These are phyloP conservation scores for Pollenia labialis DNA, from an alignment of 2,888 invertebrate genomes.

Conservation along the genomic window DNA sequence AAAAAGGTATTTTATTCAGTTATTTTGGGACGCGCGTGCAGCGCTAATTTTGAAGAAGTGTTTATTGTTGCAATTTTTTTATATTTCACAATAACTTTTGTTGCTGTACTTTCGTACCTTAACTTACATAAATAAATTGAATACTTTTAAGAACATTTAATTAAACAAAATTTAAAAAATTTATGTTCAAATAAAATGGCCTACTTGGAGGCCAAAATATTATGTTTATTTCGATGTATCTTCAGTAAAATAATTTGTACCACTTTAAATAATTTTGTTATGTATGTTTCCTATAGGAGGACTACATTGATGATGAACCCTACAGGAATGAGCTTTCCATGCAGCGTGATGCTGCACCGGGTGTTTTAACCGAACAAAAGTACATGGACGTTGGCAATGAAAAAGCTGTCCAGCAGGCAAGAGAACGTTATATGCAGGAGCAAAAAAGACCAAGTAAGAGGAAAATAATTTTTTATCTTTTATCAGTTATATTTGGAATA, in stretches of 20 bases:
- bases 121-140: slow-evolving; percentile 27
- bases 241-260: slow-evolving; percentile 2
- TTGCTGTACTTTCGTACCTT: no score
- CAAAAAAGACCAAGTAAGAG: slow-evolving; percentile 73
- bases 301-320: slow-evolving; percentile 79
- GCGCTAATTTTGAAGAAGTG: no score
- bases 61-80: no score
- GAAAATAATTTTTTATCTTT: background rate
- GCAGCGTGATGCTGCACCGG: slow-evolving; percentile 72
- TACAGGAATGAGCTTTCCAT: slow-evolving; percentile 73
- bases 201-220: background rate
- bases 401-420: slow-evolving; percentile 77
- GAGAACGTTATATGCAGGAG: slow-evolving; percentile 73
- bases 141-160: background rate
- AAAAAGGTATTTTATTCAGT: no score
- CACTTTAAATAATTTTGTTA: slow-evolving; percentile 36
- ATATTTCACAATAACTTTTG: no score
- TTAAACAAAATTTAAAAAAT: background rate
- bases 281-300: slow-evolving; percentile 74
- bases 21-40: no score
- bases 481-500: background rate
- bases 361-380: slow-evolving; percentile 79
- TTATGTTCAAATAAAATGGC: background rate
- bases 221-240: background rate
- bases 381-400: slow-evolving; percentile 78